Evolutionary conservation across 2,797 vertebrate species (phyloP), one percentile per base, ranked within the genome.

Genomic region (Lutjanus campechanus): DNA sequence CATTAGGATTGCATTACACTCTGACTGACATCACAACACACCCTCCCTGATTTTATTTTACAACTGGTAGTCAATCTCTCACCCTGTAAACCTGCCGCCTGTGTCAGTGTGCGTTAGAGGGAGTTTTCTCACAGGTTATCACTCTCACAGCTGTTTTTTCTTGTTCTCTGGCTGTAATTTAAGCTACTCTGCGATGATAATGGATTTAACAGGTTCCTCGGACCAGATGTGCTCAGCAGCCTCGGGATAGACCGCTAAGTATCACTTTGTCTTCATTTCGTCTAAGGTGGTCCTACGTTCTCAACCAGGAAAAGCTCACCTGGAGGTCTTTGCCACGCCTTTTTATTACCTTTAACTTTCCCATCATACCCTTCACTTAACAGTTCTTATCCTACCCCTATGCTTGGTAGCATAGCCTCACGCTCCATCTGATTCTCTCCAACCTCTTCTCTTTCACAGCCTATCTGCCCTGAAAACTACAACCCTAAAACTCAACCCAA

Each of bases 71-170:
- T 92, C 91, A 89, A 89, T 94, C 92, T 91, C 74, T 93, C 92
- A 89, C 89, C 88, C 87, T 89, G 88, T 94, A 89, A 94, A 94
- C 51, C 88, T 85, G 89, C 84, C 41, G 79, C 50, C 80, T 76
- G 77, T 73, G 85, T 91, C 79, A 77, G 63, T 59, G 59, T 40
- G 17, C 2, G 67, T 87, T 81, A 85, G 85, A 44, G 55, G 36
- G 75, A 62, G 66, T 85, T 91, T 93, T 90, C 90, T 93, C 80
- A 85, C 91, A 93, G 88, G 91, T 94, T 93, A 93, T 94, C 89
- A 72, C 88, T 92, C 91, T 90, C 43, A 83, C 90, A 76, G 88
- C 86, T 87, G 90, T 74, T 88, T 85, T 69, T 85, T 85, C 78
- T 73, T 63, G 36, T 86, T 89, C 83, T 82, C 67, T 44, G 55